Evolutionary conservation across 1,140 invertebrate genomes (phyloP), one percentile per base, ranked within the genome.

Genomic region (Caenorhabditis inopinata): DNA sequence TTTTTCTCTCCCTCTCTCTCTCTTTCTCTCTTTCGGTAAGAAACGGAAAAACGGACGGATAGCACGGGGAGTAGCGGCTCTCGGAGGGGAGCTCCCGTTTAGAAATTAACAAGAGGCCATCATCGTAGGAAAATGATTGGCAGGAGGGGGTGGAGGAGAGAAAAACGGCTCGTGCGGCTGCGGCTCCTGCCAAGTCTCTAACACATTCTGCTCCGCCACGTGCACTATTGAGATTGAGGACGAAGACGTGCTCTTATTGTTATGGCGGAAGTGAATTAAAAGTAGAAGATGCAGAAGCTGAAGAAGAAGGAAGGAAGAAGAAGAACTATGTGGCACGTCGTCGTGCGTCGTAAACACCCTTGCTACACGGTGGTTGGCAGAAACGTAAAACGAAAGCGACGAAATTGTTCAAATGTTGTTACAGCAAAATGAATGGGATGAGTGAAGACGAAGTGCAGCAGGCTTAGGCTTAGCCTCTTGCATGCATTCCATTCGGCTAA

Each of bases 381-480:
- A 68, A 25, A 68, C 21, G 6, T 16, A 14, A 32, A 21, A 58
- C 6, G 32, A 58, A 32, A 68, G n/a, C 38, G 38, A 42, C 38
- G 14, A 7, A 38, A 68, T 38, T 38, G 58, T 68, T 68, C 58
- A 68, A 68, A 68, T 68, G 58, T 68, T 68, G 35, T 68, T 68
- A 68, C 58, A 68, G 38, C 58, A 18, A 35, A 38, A 68, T 18
- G 38, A 68, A 58, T 58, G 51, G 27, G 51, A 2, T 4, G n/a
- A 21, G n/a, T 38, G 32, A 68, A 29, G 25, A 68, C n/a, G n/a
- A n/a, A n/a, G n/a, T n/a, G n/a, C n/a, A n/a, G n/a, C n/a, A n/a
- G n/a, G n/a, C n/a, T n/a, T n/a, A n/a, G n/a, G n/a, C n/a, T n/a
- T n/a, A n/a, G n/a, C n/a, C n/a, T n/a, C n/a, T n/a, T n/a, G 58